Conservation (phyloP, 2,888 invertebrate genomes). For the Pristionchus arcanus region DNA sequence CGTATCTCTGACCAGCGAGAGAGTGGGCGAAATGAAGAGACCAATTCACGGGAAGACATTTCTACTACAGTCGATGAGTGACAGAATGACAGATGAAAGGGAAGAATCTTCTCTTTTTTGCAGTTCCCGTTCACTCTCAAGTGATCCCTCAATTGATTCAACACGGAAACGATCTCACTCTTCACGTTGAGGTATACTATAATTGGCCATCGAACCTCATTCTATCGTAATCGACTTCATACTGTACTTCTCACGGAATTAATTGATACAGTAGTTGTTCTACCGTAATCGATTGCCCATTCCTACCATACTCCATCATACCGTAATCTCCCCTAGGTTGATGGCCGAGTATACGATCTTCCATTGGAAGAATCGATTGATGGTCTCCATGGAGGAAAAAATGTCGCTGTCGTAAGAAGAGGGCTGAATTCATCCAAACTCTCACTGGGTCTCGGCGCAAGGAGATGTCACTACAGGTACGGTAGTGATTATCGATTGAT, state of each 20-base stretch:
- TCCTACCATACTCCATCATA: too few relatives aligned
- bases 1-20: too few relatives aligned
- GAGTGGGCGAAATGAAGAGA: neutral
- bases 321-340: slow-evolving; percentile 41
- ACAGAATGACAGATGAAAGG: slow-evolving; percentile 19
- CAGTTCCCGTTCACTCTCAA: slow-evolving; percentile 68
- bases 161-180: neutral
- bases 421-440: slow-evolving; percentile 47
- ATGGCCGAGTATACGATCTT: slow-evolving; percentile 60
- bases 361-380: slow-evolving; percentile 60
- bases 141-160: slow-evolving; percentile 61
- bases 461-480: slow-evolving; percentile 51
- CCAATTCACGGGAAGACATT: neutral
- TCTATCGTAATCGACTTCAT: neutral
- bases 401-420: neutral
- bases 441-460: slow-evolving; percentile 12
- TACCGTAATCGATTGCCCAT: too few relatives aligned
- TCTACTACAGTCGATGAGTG: neutral
- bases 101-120: slow-evolving; percentile 53
- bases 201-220: neutral
- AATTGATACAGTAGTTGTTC: neutral
- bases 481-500: neutral
- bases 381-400: slow-evolving; percentile 35
- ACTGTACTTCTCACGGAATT: too few relatives aligned
- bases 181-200: slow-evolving; percentile 25